Base-by-base conservation (phyloP, 2,888 invertebrate genomes). In the Luperina testacea region DNA sequence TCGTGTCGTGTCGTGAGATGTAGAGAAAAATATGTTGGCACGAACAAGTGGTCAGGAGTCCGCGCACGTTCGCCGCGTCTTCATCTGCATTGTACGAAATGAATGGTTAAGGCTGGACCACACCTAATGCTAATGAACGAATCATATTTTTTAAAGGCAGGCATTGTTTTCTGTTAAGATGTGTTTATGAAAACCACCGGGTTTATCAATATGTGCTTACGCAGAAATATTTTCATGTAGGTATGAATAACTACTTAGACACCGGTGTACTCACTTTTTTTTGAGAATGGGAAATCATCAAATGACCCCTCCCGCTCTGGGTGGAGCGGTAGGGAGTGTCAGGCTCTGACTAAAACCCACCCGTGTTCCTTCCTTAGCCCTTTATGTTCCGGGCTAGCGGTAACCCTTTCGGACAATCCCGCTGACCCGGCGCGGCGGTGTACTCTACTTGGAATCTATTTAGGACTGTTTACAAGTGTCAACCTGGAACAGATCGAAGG, bases 31-130 rank as follows among this genome's bases (percentile, higher is more conserved):
- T 92, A 91, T 91, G 87, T 91, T 90, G 88, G 88, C 90, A 89
- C 88, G 91, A 90, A 90, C 90, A 86, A 90, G 83, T 72, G 85
- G 79, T 82, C 87, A 80, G 85, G 78, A 92, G 91, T 92, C 92
- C 57, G 83, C 57, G 89, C 94, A 94, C 94, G 93, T 92, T 91
- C 80, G 70, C 75, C 84, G 90, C 86, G 90, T 90, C 92, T 92
- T 91, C 92, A 92, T 92, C 90, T 92, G 88, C 88, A 85, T 87
- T 83, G 83, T 77, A 85, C 78, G 81, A 85, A 84, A 82, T 79
- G 72, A 77, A 69, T 77, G 48, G 61, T 77, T 67, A 85, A 75
- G 84, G 42, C 45, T 75, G 27, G 64, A 67, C 65, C 68, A 84
- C 80, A 85, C 76, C 42, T 63, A 61, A 65, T 48, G 75, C 72